Evolutionary conservation across 2,888 invertebrate genomes (phyloP).

Genomic region (Aproaerema taeniolella): DNA sequence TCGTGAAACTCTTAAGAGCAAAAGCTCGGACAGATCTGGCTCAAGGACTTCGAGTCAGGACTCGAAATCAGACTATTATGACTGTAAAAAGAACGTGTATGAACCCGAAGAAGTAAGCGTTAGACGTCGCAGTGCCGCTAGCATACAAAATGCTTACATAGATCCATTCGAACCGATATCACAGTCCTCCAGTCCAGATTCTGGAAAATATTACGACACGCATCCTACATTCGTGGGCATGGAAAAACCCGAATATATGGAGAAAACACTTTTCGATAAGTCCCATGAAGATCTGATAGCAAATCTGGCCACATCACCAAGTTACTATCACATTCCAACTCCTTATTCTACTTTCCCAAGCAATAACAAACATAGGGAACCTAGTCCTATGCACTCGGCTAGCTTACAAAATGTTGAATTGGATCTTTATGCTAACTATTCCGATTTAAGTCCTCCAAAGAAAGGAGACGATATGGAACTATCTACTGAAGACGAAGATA

Average conservation of each 20-base stretch:
- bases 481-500: slow-evolving; percentile 73
- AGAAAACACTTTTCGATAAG: slow-evolving; percentile 71
- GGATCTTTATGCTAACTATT: slow-evolving; percentile 74
- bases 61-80: slow-evolving; percentile 84
- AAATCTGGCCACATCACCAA: slow-evolving; percentile 64
- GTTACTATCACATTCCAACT: slow-evolving; percentile 76
- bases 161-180: slow-evolving; percentile 70
- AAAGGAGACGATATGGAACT: slow-evolving; percentile 64
- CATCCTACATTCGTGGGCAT: slow-evolving; percentile 61
- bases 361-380: slow-evolving; percentile 75
- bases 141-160: slow-evolving; percentile 57
- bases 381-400: slow-evolving; percentile 80
- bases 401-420: slow-evolving; percentile 84
- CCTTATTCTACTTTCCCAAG: slow-evolving; percentile 80
- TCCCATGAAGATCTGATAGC: slow-evolving; percentile 79
- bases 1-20: slow-evolving; percentile 79
- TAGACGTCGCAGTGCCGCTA: slow-evolving; percentile 50
- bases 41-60: slow-evolving; percentile 83
- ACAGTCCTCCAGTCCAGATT: slow-evolving; percentile 83
- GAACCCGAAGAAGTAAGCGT: slow-evolving; percentile 54
- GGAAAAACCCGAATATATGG: slow-evolving; percentile 68
- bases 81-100: slow-evolving; percentile 76
- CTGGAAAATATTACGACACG: slow-evolving; percentile 79
- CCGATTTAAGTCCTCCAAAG: slow-evolving; percentile 51
- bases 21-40: slow-evolving; percentile 77